These are phyloP conservation scores for Agrilus mali DNA, from an alignment of 2,888 invertebrate species.

Conservation along the genomic window DNA sequence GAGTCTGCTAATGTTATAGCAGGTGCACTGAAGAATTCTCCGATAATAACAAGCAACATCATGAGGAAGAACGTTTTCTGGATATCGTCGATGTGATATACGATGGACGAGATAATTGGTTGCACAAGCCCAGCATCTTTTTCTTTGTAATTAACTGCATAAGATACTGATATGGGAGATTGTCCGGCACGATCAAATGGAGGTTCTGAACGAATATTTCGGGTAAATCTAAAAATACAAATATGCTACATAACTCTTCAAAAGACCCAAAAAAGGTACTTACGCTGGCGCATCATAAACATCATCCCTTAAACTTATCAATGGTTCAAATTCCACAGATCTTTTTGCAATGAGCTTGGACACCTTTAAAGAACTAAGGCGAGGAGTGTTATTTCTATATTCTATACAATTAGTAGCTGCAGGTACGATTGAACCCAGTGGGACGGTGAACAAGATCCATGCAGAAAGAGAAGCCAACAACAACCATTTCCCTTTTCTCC, in stretches of 20 bases:
- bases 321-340: constrained; percentile 3
- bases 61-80: constrained; percentile 93
- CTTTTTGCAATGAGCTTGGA: constrained; percentile 38
- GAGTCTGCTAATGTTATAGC: constrained; percentile 91
- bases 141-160: constrained; percentile 63
- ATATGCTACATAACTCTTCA: neutral
- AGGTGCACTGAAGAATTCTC: constrained; percentile 96
- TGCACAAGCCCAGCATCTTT: constrained; percentile 62
- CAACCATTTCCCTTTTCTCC: constrained; percentile 76
- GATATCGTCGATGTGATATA: constrained; percentile 81
- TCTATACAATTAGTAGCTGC: constrained; percentile 80
- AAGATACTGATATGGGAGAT: constrained; percentile 64
- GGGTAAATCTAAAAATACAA: constrained; percentile 20
- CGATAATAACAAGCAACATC: constrained; percentile 82
- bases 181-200: constrained; percentile 38
- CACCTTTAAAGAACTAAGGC: constrained; percentile 46
- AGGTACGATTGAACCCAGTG: constrained; percentile 90
- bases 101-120: constrained; percentile 86
- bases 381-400: constrained; percentile 48
- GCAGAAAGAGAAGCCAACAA: constrained; percentile 82
- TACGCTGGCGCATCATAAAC: constrained; percentile 2
- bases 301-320: constrained; percentile 3
- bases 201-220: constrained; percentile 34
- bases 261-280: neutral
- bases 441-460: constrained; percentile 95